These are phyloP conservation scores for Manis pentadactyla DNA, from an alignment of 2,797 vertebrate species.

Conservation along the genomic window DNA sequence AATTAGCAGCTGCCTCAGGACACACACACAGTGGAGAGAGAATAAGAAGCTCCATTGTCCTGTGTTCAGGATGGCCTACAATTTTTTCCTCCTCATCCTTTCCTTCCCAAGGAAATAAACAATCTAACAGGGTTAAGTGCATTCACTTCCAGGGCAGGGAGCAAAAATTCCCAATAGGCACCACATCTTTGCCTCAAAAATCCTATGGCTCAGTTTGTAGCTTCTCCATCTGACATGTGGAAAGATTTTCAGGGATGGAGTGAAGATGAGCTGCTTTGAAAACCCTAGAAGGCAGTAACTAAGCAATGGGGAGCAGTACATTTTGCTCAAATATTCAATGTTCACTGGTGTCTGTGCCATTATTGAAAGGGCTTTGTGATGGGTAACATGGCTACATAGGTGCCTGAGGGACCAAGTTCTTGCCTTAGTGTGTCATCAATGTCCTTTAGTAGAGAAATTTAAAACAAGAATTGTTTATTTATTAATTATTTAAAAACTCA, in stretches of 20 bases:
- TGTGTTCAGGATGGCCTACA: neutral
- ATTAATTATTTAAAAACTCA: constrained; percentile 1
- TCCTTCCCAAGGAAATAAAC: neutral
- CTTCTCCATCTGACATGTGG: neutral
- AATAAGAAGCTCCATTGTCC: neutral
- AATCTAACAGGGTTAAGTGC: neutral
- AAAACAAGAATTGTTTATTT: neutral
- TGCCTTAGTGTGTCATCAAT: neutral
- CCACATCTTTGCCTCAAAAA: constrained; percentile 27
- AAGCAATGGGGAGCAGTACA: neutral
- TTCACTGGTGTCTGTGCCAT: neutral
- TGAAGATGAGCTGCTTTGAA: constrained; percentile 19
- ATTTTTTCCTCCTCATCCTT: neutral
- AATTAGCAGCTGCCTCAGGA: neutral
- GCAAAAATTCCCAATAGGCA: neutral
- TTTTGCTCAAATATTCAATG: neutral
- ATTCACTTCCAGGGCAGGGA: neutral
- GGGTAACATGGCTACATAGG: neutral
- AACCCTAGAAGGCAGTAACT: neutral
- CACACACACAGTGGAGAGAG: neutral
- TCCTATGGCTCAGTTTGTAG: neutral
- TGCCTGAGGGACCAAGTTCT: neutral
- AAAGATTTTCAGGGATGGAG: neutral
- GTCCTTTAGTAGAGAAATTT: neutral
- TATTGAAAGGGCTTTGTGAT: neutral